Percentiles rank a stretch among this genome's conserved stretches.
phyloP scores from a whole-genome alignment of 2,113 vertebrate genomes.

The Neodontobutis hainanensis region DNA sequence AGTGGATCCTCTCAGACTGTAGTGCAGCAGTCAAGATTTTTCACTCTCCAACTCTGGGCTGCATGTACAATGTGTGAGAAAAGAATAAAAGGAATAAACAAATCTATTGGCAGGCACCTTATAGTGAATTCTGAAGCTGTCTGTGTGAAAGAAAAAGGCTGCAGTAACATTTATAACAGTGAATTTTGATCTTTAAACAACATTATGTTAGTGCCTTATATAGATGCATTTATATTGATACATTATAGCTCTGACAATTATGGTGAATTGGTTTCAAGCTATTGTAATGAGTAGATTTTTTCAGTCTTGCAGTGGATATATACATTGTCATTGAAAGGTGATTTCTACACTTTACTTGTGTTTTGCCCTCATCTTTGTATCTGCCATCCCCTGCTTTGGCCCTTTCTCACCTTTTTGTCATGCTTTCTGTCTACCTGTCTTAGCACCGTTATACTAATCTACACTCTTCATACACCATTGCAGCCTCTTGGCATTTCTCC shows the following conservation, averaged over 20 bases:
- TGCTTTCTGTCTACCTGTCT: conserved; percentile 25
- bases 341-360: neutral
- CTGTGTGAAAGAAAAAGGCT: no score
- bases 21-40: no score
- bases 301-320: neutral
- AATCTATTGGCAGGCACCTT: no score
- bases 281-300: neutral
- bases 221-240: no score
- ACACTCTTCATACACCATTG: conserved; percentile 34
- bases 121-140: no score
- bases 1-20: no score
- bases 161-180: no score
- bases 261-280: neutral
- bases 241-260: neutral
- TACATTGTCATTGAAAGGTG: conserved; percentile 2
- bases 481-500: conserved; percentile 43
- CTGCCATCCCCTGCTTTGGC: conserved; percentile 5
- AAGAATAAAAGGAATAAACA: no score
- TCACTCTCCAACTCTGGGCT: no score
- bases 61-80: no score
- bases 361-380: neutral
- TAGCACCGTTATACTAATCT: conserved; percentile 44
- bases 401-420: conserved; percentile 39
- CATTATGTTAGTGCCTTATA: no score
- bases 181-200: no score